A percentile compares a stretch with the other conserved stretches of the same genome.
Evolutionary conservation across 2,113 vertebrate species (phyloP).

Genomic region (Colius striatus): DNA sequence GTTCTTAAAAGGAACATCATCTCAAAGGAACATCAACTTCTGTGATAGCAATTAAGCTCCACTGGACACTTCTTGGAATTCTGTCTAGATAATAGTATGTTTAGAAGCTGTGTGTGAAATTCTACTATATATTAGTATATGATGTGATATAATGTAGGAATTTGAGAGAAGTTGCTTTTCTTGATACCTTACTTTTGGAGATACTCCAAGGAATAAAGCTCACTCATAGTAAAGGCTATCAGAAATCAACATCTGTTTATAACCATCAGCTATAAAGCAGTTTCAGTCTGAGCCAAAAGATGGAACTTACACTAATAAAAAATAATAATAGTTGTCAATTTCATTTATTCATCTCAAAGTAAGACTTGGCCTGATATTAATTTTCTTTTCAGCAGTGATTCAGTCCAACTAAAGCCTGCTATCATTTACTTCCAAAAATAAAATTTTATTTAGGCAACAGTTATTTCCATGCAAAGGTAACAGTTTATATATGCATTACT

Average conservation of each 20-base stretch:
- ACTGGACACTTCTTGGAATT: neutral
- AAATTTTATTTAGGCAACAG: neutral
- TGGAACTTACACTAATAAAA: neutral
- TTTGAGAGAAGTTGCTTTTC: neutral
- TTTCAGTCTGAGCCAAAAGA: neutral
- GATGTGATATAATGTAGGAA: neutral
- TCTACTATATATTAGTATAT: neutral
- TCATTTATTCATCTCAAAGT: neutral
- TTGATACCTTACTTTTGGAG: neutral
- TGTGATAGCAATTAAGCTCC: neutral
- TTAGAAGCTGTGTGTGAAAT: neutral
- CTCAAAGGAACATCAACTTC: neutral
- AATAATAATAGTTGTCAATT: conserved; percentile 11
- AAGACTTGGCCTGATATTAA: neutral
- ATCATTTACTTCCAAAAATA: neutral
- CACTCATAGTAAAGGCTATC: neutral
- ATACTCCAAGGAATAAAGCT: neutral
- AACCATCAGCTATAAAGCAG: neutral
- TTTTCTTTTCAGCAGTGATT: conserved; percentile 28
- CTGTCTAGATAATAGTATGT: neutral
- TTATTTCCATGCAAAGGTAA: neutral
- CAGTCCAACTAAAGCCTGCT: neutral
- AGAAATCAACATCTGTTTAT: neutral
- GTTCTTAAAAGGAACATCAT: neutral
- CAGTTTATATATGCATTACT: neutral